Evolutionary conservation across 2,113 vertebrate genomes (phyloP), one percentile per base, ranked within the genome.

Genomic region (Vanacampus margaritifer): DNA sequence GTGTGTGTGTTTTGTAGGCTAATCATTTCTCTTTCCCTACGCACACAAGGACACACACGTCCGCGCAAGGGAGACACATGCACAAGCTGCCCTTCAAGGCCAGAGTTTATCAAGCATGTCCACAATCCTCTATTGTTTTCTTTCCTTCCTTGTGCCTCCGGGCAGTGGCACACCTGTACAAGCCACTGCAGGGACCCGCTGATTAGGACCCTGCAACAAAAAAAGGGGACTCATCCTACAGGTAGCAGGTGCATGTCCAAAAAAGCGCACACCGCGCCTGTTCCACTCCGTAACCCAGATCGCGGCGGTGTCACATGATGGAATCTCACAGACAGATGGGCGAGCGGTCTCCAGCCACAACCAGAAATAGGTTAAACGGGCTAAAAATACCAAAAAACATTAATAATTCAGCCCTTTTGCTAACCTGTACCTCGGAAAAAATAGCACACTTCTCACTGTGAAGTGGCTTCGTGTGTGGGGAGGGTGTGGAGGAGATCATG

Each of bases 331-430:
- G 89, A 86, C 85, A 71, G 81, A 75, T 76, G 13, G 77, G 74
- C 76, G 26, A 84, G 76, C 81, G 67, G 84, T 90, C 90, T 90
- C 87, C 82, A 90, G 87, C 84, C 87, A 87, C 73, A 90, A 89
- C 84, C 79, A 86, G 80, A 91, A 92, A 91, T 90, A 89, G 88
- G 90, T 90, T 89, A 93, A 90, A 91, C 72, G 84, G 75, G 74
- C 90, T 89, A 91, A 91, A 92, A 91, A 92, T 90, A 91, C 79
- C 65, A 71, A 0, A 75, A 89, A 86, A 86, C 88, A 90, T 91
- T 90, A 88, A 91, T 90, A 90, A 89, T 92, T 91, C 76, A 85
- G 78, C 59, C 88, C 83, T 87, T 86, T 87, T 78, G 64, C 72
- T 75, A 90, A 90, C 88, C 88, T 89, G 88, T 83, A 86, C 79